phyloP scores from a whole-genome alignment of 2,113 vertebrate species.

The Aldabrachelys gigantea region DNA sequence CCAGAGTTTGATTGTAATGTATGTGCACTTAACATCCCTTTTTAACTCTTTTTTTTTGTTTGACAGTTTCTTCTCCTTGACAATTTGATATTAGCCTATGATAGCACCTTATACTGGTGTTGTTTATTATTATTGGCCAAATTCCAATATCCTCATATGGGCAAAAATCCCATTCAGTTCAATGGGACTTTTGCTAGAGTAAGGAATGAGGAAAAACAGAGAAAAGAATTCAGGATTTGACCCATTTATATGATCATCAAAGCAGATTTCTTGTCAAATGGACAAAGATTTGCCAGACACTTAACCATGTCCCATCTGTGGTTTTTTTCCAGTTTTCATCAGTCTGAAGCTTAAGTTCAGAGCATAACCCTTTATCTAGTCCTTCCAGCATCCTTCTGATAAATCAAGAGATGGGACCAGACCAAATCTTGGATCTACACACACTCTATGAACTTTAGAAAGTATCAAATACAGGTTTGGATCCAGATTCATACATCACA shows the following conservation, averaged over 20 bases:
- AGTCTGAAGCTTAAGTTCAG: not conserved
- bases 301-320: not conserved
- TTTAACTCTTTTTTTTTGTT: not conserved
- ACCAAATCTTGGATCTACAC: not conserved
- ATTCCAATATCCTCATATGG: not conserved
- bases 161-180: not conserved
- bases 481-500: not conserved
- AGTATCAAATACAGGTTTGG: not conserved
- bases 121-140: not conserved
- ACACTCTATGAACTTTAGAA: not conserved
- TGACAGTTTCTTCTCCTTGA: not conserved
- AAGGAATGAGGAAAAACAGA: not conserved
- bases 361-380: not conserved
- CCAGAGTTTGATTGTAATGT: not conserved
- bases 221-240: not conserved
- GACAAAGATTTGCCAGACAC: not conserved
- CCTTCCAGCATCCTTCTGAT: not conserved
- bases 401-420: not conserved
- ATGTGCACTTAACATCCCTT: accelerated
- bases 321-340: not conserved
- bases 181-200: not conserved
- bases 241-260: not conserved
- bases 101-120: not conserved
- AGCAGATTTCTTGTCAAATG: not conserved
- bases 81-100: not conserved